Base-by-base conservation (phyloP, 2,888 invertebrate genomes). In the Tachystola acroxantha region DNA sequence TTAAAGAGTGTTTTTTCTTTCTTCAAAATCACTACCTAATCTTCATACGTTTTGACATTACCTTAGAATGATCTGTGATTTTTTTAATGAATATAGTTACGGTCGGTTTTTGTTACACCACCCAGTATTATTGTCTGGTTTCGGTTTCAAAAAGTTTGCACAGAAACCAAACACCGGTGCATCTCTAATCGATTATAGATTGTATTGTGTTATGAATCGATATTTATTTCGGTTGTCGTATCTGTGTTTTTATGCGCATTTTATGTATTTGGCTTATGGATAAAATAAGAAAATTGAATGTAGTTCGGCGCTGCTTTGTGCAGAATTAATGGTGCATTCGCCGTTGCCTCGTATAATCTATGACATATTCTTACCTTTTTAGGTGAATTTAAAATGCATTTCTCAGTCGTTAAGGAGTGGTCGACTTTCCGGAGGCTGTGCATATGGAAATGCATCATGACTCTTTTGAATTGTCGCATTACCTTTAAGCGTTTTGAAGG, bases 201-300 rank as follows among this genome's bases (percentile, higher is more conserved):
- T 82, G 80, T 79, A 85, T 84, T 85, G 82, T 80, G 69, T 80
- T 80, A 84, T 78, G 72, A 79, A 73, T 77, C 74, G 75, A 78
- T 77, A 81, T 80, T 76, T 78, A 77, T 81, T 79, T 79, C 71
- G 73, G 67, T 64, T 67, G 63, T 69, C 60, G 58, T 57, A 50
- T 49, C 54, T 55, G 49, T 57, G 64, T 72, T 76, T 72, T 75
- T 77, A 67, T 69, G 62, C 61, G 64, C 57, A 58, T 66, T 57
- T 64, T 67, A 56, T 56, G 57, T 63, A 45, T 11, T 22, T 33
- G 43, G 42, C 54, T 55, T 53, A 61, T 52, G 46, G 32, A 42
- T 37, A 28, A 37, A 40, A 32, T 53, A 60, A 52, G 44, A 31
- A 38, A 38, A 25, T 34, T 34, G 19, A 20, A 26, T 31, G 33